phyloP scores from a whole-genome alignment of 1,140 invertebrate species.

The Anastrepha ludens region DNA sequence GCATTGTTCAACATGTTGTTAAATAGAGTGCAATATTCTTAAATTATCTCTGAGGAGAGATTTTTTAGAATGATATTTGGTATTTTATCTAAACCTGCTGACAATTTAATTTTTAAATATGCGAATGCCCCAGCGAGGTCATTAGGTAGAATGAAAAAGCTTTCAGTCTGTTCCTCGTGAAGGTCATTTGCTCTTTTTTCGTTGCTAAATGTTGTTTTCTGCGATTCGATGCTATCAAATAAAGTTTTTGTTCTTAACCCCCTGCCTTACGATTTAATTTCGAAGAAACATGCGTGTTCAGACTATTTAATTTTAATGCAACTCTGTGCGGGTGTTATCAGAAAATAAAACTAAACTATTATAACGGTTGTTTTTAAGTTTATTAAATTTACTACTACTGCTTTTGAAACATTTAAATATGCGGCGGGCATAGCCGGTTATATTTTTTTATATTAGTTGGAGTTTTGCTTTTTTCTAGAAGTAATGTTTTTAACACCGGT shows the following conservation, averaged over 20 bases:
- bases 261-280: too few species aligned
- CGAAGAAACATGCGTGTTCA: conserved; percentile 6
- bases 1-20: conserved; percentile 44
- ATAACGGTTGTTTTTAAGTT: neutral
- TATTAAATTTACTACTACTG: conserved; percentile 19
- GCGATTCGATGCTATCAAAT: conserved; percentile 11
- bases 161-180: neutral
- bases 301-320: too few species aligned
- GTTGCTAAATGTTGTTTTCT: neutral
- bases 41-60: neutral
- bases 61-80: conserved; percentile 35
- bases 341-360: neutral
- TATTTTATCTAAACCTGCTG: conserved; percentile 26
- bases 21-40: conserved; percentile 30
- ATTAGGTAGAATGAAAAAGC: conserved; percentile 16
- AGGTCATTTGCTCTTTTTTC: neutral
- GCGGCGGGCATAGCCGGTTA: neutral
- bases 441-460: conserved; percentile 24
- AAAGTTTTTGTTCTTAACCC: conserved; percentile 30
- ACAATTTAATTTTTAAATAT: conserved; percentile 43
- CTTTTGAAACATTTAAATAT: neutral
- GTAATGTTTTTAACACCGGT: neutral
- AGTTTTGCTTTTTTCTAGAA: conserved; percentile 8
- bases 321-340: conserved; percentile 16
- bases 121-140: neutral